phyloP scores from a whole-genome alignment of 2,797 vertebrate species.

The Enteromius fasciolatus region DNA sequence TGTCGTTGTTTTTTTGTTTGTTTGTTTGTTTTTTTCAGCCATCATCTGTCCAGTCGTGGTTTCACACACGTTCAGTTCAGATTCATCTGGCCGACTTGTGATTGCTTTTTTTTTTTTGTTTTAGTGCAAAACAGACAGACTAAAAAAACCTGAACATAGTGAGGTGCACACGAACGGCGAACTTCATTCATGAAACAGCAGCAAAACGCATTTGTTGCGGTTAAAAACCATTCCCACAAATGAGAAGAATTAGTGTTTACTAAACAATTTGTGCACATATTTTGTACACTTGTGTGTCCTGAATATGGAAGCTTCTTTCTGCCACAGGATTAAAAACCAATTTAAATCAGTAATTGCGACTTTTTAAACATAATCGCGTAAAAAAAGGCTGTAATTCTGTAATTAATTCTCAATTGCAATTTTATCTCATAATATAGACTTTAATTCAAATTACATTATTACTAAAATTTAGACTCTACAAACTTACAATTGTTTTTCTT shows the following conservation, averaged over 20 bases:
- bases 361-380: neutral
- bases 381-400: neutral
- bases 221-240: neutral
- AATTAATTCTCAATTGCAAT: neutral
- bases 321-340: neutral
- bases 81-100: constrained; percentile 67
- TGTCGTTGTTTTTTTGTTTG: neutral
- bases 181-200: neutral
- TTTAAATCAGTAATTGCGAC: neutral
- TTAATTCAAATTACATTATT: no score
- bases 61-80: constrained; percentile 11
- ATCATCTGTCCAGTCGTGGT: constrained; percentile 3
- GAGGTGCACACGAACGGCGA: neutral
- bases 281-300: neutral
- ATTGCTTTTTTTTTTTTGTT: constrained; percentile 76
- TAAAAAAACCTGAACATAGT: constrained; percentile 50
- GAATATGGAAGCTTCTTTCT: neutral
- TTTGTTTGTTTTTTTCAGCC: neutral
- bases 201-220: neutral
- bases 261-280: neutral
- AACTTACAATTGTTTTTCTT: neutral
- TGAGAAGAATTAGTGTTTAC: neutral
- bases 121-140: constrained; percentile 75
- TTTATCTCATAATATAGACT: neutral
- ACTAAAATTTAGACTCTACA: no score